Conservation (phyloP, 2,888 invertebrate species). For the Phortica magna region DNA sequence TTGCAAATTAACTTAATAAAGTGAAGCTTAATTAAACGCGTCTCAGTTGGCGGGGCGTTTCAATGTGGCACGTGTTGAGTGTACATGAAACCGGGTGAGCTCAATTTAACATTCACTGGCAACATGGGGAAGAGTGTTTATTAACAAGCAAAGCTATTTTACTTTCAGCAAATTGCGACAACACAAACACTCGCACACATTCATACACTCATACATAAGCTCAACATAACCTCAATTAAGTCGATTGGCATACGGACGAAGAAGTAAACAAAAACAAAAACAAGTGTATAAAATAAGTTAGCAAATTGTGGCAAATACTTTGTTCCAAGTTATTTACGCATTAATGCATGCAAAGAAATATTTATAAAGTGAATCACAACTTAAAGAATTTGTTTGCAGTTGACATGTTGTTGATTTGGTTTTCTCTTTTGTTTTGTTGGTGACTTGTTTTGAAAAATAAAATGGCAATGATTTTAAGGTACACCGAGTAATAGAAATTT, state of each 20-base stretch:
- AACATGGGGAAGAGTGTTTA: no score
- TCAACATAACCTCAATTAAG: slow-evolving; percentile 10
- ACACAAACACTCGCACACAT: background rate
- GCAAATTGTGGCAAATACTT: slow-evolving; percentile 8
- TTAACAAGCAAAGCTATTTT: background rate
- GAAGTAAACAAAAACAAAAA: background rate
- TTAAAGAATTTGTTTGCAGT: slow-evolving; percentile 4
- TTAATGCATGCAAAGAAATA: slow-evolving; percentile 20
- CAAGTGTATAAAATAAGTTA: background rate
- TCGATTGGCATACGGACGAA: background rate
- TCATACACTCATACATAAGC: background rate
- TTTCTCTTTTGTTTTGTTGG: no score
- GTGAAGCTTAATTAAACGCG: slow-evolving; percentile 34
- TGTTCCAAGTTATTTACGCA: background rate
- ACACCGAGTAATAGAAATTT: no score
- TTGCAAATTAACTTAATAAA: slow-evolving; percentile 39
- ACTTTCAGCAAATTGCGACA: background rate
- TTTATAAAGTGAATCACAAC: slow-evolving; percentile 22
- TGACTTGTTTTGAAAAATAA: no score
- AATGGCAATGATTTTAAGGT: no score
- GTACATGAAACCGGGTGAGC: background rate
- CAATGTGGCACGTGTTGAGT: background rate
- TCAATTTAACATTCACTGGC: background rate
- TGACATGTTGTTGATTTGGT: background rate
- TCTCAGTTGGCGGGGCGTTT: background rate